Base-by-base conservation (phyloP, 2,113 vertebrate genomes). In the Ardeotis arabs region DNA sequence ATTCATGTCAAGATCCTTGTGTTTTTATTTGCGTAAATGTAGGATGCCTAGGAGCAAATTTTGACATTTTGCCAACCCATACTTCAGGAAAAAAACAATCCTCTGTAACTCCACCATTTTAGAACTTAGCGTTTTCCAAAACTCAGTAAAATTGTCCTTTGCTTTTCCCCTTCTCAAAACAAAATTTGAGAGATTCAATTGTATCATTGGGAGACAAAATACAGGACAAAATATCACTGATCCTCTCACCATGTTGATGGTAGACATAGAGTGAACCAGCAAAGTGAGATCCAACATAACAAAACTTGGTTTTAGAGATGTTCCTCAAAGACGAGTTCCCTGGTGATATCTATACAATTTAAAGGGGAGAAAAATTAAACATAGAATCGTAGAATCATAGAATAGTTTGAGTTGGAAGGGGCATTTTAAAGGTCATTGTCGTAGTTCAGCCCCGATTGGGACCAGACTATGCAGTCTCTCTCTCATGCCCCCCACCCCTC, bases 251-350 rank as follows among this genome's bases (percentile, higher is more conserved):
- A 49, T 80, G 80, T 21, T 75, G 66, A 68, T 84, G 50, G 29
- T 44, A 91, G 33, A 76, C 86, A 77, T 62, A 22, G 28, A 63
- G 27, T 69, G 17, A 59, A 77, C 81, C 79, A 85, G 37, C 49
- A 85, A 86, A 33, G 24, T 82, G 63, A 90, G 39, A 77, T 82
- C 85, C 60, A 68, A 31, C 21, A 81, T 47, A 87, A 93, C 58
- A 91, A 80, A 91, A 82, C n/a, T 96, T 84, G 67, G 80, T 86
- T 97, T 82, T 88, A 95, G 90, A 92, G 87, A 20, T 31, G 77
- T 93, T 59, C 87, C 75, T 96, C 77, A 94, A 95, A 97, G 93
- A 96, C 96, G 84, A 97, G 93, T 63, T 95, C 95, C 89, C 92
- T 84, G 45, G 80, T 94, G 95, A 97, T 20, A 27, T 23, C 20